Percentiles rank a stretch among this genome's conserved stretches.
Evolutionary conservation across 2,888 invertebrate species (phyloP).

Genomic region (Stenichneumon culpator): DNA sequence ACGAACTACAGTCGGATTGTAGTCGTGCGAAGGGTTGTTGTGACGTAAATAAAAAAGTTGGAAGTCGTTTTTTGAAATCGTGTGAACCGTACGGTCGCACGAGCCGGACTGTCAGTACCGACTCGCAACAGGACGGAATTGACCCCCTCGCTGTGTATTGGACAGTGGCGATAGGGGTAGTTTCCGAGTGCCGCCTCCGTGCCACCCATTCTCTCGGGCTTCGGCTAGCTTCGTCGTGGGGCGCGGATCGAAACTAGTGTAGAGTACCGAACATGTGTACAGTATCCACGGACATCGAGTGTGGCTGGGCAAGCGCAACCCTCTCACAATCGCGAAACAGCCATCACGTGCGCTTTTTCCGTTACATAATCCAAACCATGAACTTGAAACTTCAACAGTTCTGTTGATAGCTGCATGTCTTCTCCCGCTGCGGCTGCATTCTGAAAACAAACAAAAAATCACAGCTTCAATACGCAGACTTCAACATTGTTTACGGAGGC

Average conservation of each 20-base stretch:
- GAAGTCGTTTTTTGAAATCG: constrained; percentile 28
- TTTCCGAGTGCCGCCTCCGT: constrained; percentile 29
- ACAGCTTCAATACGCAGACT: background rate
- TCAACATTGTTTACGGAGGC: background rate
- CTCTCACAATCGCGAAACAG: background rate
- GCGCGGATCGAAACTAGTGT: constrained; percentile 1
- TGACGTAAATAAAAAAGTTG: constrained; percentile 8
- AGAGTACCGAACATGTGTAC: background rate
- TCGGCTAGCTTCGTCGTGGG: background rate
- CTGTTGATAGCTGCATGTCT: background rate
- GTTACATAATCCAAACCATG: constrained; percentile 3
- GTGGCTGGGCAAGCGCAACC: background rate
- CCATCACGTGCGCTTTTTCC: background rate
- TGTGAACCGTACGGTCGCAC: constrained; percentile 72
- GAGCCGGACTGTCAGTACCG: constrained; percentile 74
- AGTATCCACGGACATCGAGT: background rate
- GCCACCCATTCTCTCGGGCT: constrained; percentile 30
- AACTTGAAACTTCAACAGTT: constrained; percentile 7
- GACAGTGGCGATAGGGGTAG: constrained; percentile 60
- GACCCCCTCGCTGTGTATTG: constrained; percentile 68
- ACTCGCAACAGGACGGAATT: constrained; percentile 73
- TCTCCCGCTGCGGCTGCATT: background rate
- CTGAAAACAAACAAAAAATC: background rate
- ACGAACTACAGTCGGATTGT: background rate
- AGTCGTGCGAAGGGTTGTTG: background rate